Conservation (phyloP, 2,113 vertebrate genomes). For the Heteronetta atricapilla region DNA sequence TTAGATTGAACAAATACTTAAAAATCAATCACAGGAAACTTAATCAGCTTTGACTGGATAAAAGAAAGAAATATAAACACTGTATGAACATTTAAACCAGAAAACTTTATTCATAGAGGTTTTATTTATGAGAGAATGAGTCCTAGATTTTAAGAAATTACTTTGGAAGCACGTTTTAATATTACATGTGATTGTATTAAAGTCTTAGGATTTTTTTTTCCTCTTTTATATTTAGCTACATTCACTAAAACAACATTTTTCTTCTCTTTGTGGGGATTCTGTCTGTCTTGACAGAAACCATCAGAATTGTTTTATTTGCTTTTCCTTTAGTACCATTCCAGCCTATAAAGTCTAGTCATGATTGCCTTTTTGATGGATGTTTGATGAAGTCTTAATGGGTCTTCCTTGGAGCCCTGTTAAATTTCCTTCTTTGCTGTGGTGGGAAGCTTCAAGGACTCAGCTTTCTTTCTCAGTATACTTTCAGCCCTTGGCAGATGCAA, state of each 20-base stretch:
- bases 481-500: conserved; percentile 19
- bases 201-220: neutral
- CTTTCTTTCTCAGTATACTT: neutral
- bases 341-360: neutral
- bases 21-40: neutral
- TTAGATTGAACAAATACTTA: neutral
- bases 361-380: neutral
- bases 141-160: neutral
- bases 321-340: neutral
- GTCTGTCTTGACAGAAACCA: neutral
- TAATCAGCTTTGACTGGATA: neutral
- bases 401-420: neutral
- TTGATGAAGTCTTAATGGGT: neutral
- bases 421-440: neutral
- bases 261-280: neutral
- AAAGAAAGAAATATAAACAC: neutral
- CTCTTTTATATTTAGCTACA: neutral
- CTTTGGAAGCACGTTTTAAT: neutral
- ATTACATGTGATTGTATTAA: neutral
- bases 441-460: neutral
- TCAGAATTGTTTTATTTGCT: neutral
- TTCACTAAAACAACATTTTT: neutral
- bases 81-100: neutral
- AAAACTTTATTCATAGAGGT: neutral
- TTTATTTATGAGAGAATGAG: neutral